Conservation (phyloP, 2,888 invertebrate species). For the Sphaerophoria rueppellii region DNA sequence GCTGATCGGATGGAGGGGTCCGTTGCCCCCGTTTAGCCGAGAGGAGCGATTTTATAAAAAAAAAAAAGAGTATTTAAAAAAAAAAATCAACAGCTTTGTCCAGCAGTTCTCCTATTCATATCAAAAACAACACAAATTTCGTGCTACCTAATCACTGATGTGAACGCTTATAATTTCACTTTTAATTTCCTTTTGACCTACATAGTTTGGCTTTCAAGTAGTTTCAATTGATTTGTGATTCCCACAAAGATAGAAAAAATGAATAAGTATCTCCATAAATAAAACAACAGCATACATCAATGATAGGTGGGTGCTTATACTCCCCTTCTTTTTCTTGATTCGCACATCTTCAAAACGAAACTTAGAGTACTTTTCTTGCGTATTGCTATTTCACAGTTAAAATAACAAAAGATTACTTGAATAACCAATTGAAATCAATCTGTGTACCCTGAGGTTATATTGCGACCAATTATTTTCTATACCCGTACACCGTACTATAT, state of each 20-base stretch:
- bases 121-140: neutral
- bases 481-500: slow-evolving; percentile 43
- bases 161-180: slow-evolving; percentile 77
- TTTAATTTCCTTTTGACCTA: slow-evolving; percentile 80
- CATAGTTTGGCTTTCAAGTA: slow-evolving; percentile 54
- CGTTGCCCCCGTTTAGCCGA: no score
- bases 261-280: neutral
- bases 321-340: no score
- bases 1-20: no score
- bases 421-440: slow-evolving; percentile 60
- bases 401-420: slow-evolving; percentile 28
- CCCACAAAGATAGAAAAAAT: slow-evolving; percentile 8
- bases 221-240: slow-evolving; percentile 30
- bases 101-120: no score
- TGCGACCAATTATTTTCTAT: slow-evolving; percentile 36
- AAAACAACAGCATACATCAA: neutral
- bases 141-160: neutral
- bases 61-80: no score
- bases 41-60: no score
- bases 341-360: neutral
- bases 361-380: neutral
- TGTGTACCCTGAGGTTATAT: slow-evolving; percentile 41
- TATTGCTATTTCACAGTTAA: slow-evolving; percentile 38
- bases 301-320: neutral
- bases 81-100: no score